Base-by-base conservation (phyloP, 2,888 invertebrate genomes). In the Antheraea yamamai region DNA sequence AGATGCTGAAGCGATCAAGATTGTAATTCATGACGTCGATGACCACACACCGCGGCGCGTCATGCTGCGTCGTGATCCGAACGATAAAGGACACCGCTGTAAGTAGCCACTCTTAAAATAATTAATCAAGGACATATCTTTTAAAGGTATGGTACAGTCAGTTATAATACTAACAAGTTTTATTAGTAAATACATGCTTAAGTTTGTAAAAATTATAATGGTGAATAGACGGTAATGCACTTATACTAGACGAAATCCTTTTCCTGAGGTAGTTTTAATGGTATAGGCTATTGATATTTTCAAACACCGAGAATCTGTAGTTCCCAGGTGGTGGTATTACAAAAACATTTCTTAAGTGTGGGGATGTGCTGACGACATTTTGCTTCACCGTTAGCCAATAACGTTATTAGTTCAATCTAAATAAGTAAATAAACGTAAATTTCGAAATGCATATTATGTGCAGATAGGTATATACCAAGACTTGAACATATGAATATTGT, bases 11-110 rank as follows among this genome's bases (percentile, higher is more conserved):
- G 98, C 98, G 79, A 98, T 98, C 84, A 97, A 98, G 89, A 98
- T 98, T 81, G 98, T 98, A 80, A 98, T 98, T 84, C 98, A 98
- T 87, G 98, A 98, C 89, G 98, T 98, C 20, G 98, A 98, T 90
- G 97, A 97, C 77, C 95, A 96, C 80, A 95, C 97, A 51, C 97
- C 97, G 81, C 95, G 97, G 77, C 96, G 97, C 80, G 97, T 98
- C 74, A 95, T 97, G 18, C 92, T 98, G 75, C 95, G 97, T 75
- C 96, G 97, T 78, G 98, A 98, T 91, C 97, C 97, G 55, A 96
- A 96, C 68, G 98, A 98, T 89, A 98, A 97, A 89, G 97, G 97
- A 55, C 98, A 97, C 89, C 96, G 98, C 95, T 97, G 98, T 98
- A 93, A 96, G 97, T 96, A 86, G 20, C 35, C 61, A 73, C 51